These are phyloP conservation scores for Anoplopoma fimbria DNA, from an alignment of 2,113 vertebrate genomes.

Conservation along the genomic window DNA sequence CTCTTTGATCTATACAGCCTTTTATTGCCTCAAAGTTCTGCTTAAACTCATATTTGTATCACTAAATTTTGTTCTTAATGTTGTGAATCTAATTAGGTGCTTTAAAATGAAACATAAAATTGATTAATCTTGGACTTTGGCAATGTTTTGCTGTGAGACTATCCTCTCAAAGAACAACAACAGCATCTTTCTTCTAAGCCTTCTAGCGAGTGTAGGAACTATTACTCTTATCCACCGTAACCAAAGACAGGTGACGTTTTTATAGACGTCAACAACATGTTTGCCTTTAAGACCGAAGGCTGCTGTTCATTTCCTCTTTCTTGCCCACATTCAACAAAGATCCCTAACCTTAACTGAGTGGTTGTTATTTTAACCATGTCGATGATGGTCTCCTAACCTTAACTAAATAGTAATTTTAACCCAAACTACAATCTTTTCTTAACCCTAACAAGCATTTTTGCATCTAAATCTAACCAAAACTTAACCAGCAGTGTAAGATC, in stretches of 20 bases:
- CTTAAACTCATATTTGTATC: background rate
- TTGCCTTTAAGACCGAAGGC: background rate
- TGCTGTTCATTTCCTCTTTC: background rate
- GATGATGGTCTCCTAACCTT: background rate
- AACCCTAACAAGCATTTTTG: background rate
- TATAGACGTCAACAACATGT: background rate
- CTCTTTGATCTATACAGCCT: conserved; percentile 4
- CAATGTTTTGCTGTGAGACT: background rate
- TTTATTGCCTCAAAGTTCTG: conserved; percentile 6
- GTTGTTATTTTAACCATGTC: background rate
- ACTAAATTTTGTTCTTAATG: background rate
- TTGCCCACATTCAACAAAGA: background rate
- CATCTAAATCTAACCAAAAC: background rate
- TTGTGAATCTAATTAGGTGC: background rate
- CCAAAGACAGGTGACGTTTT: background rate
- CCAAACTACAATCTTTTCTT: background rate
- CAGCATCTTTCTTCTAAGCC: background rate
- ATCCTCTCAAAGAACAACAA: background rate
- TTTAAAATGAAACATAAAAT: conserved; percentile 5
- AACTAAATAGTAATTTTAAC: background rate
- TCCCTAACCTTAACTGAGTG: background rate
- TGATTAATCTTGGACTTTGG: background rate
- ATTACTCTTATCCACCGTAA: fast-evolving
- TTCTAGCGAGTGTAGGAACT: background rate
- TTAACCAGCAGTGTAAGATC: background rate